Evolutionary conservation across 2,797 vertebrate genomes (phyloP), one percentile per base, ranked within the genome.

Genomic region (Aeoliscus strigatus): DNA sequence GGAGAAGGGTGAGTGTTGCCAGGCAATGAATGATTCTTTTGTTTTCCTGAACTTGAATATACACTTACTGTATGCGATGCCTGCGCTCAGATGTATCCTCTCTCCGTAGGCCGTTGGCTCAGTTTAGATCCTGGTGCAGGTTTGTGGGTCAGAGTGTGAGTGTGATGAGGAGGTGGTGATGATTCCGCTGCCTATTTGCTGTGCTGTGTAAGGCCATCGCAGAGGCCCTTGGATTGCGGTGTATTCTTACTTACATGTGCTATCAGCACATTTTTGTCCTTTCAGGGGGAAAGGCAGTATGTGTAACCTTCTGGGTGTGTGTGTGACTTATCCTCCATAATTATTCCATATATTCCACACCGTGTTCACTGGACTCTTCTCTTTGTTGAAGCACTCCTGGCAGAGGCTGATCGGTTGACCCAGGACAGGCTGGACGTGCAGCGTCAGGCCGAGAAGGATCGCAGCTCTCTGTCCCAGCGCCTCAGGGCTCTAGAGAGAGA

Each of bases 381-480:
- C 14, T 15, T 27, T n/a, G 30, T 26, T 48, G 0, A 70, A 99
- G 96, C 87, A 44, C 85, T 99, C 5, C 78, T 90, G 9, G 81
- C 83, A 35, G 93, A 97, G 60, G 86, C 94, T 0, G 90, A 94
- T 24, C 75, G 75, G 46, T 75, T 97, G 39, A 73, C 87, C 7
- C 87, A 85, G 57, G 93, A 94, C 46, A 91, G 91, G 13, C 58
- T 89, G 16, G 94, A 97, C 34, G 61, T 94, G 44, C 91, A 92
- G 56, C 88, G 89, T 44, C 96, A 97, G 83, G 90, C 91, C 0
- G 93, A 97, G 62, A 96, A 95, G 64, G 92, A 96, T 73, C 89
- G 64, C 6, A 77, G 83, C 0, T 85, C 81, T 2, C 74, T 98
- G 36, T 85, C 87, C 0, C 80, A 87, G 10, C 92, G 92, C 41